These are phyloP conservation scores for Latrodectus elegans DNA, from an alignment of 2,888 invertebrate species.

Conservation along the genomic window DNA sequence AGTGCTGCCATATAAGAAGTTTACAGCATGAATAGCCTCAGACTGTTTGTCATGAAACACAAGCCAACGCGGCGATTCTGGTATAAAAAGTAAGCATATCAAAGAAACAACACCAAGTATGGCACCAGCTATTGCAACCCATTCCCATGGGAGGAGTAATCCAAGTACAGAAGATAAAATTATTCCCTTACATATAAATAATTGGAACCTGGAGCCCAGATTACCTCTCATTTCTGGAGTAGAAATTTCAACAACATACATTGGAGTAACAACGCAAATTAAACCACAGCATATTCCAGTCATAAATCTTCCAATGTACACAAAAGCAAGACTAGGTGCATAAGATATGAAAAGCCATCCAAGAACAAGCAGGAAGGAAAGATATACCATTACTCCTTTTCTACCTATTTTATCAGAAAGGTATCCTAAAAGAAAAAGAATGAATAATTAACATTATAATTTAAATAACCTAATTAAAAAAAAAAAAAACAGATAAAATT, in stretches of 20 bases:
- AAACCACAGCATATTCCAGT: slow-evolving; percentile 69
- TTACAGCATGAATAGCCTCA: slow-evolving; percentile 58
- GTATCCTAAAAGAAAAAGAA: slow-evolving; percentile 26
- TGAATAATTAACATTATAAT: neutral
- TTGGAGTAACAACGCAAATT: slow-evolving; percentile 70
- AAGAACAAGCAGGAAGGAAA: slow-evolving; percentile 73
- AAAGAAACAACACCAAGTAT: slow-evolving; percentile 33
- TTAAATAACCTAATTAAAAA: no score
- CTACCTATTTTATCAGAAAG: slow-evolving; percentile 58
- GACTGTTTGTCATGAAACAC: slow-evolving; percentile 38
- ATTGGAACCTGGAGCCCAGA: slow-evolving; percentile 69
- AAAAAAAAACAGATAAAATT: no score
- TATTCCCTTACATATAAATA: slow-evolving; percentile 69
- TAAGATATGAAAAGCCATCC: slow-evolving; percentile 74
- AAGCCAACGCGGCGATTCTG: slow-evolving; percentile 71
- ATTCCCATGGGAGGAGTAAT: slow-evolving; percentile 59
- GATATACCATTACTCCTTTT: slow-evolving; percentile 48
- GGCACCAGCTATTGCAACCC: slow-evolving; percentile 53
- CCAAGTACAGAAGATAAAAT: slow-evolving; percentile 61
- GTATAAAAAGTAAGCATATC: slow-evolving; percentile 59
- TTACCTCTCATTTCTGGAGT: slow-evolving; percentile 66
- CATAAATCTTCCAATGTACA: slow-evolving; percentile 67
- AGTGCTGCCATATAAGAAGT: slow-evolving; percentile 46
- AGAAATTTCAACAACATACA: slow-evolving; percentile 70
- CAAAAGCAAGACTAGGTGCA: slow-evolving; percentile 56